Evolutionary conservation across 2,797 vertebrate species (phyloP), one percentile per base, ranked within the genome.

Genomic region (Balearica regulorum): DNA sequence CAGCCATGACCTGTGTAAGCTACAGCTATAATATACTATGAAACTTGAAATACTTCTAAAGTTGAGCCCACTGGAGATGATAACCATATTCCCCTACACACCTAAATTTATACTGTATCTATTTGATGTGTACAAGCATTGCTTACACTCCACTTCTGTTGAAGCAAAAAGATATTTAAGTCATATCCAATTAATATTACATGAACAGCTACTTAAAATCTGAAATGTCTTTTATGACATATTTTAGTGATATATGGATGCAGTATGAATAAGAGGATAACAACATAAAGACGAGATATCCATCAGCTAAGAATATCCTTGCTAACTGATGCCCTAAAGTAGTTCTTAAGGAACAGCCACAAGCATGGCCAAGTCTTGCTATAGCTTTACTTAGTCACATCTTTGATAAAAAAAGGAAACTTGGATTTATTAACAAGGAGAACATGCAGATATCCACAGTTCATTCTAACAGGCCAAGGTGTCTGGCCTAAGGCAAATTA

Each of bases 401-500:
- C 79, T 86, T 64, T 78, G 43, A 83, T 46, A 37, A 65, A 61
- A 39, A 81, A 82, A 84, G 20, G 66, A 93, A 96, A 84, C 68
- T 51, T 76, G 75, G 58, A 64, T 88, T 92, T 75, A 60, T 46
- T 60, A 66, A 85, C 61, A 46, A 64, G 46, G 86, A 77, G 80
- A 69, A 78, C 10, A 54, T 57, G 58, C 82, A 80, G 68, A 58
- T 69, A 41, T 13, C 95, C 91, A 97, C 90, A 92, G 93, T 35
- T 83, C 58, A 81, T 49, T 16, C 5, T 73, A 83, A 89, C 37
- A 95, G 79, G 81, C 90, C 82, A 82, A 77, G 64, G 58, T 81
- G 75, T 65, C 69, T 77, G 83, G 51, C 89, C 95, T 96, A 91
- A 97, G 95, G 96, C 95, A 95, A 95, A 94, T 49, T 25, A 97